Evolutionary conservation across 1,140 invertebrate species (phyloP).

Genomic region (Pseudomyrmex sp.): DNA sequence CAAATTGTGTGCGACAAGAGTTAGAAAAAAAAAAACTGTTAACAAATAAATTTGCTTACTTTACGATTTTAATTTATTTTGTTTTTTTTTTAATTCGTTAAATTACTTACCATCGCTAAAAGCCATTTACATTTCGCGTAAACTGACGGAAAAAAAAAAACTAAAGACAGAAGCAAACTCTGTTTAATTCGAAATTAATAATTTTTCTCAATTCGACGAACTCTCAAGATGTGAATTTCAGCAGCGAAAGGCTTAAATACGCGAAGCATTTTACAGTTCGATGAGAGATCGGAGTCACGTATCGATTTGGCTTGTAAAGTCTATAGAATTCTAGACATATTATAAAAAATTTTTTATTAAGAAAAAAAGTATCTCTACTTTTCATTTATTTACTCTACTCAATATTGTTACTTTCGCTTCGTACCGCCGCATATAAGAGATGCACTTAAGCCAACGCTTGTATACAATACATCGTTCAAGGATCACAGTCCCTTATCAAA

Average conservation of each 20-base stretch:
- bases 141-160: neutral
- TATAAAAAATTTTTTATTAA: constrained; percentile 6
- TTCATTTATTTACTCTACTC: constrained; percentile 7
- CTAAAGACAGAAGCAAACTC: neutral
- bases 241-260: constrained; percentile 68
- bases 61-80: neutral
- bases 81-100: neutral
- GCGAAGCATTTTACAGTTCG: constrained; percentile 61
- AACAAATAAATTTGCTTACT: too few species aligned
- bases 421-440: constrained; percentile 17
- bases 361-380: neutral
- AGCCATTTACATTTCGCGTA: neutral
- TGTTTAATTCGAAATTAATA: too few species aligned
- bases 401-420: constrained; percentile 19
- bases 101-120: neutral
- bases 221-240: neutral
- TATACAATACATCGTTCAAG: neutral
- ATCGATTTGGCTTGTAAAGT: constrained; percentile 70
- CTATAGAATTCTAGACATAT: constrained; percentile 29
- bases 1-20: neutral
- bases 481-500: constrained; percentile 10
- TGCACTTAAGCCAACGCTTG: neutral
- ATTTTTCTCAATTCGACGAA: neutral
- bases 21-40: neutral
- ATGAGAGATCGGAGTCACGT: constrained; percentile 76